phyloP scores from a whole-genome alignment of 1,140 invertebrate species.

The Trichogramma pretiosum region DNA sequence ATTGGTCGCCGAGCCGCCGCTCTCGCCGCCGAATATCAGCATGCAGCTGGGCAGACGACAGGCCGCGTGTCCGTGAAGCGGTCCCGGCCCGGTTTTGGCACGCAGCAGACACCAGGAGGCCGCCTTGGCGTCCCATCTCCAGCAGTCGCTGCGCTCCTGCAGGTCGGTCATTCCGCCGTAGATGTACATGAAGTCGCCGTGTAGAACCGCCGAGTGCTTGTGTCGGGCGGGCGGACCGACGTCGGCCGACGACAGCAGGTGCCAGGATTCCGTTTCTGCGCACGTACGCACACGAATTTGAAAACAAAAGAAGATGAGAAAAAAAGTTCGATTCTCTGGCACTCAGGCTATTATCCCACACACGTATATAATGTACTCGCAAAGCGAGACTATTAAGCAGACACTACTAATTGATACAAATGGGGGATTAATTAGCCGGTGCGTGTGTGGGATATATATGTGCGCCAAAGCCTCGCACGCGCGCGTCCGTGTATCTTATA shows the following conservation, averaged over 20 bases:
- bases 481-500: too few species aligned
- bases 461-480: too few species aligned
- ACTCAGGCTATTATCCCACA: too few species aligned
- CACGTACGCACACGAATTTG: neutral
- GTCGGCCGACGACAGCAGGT: slow-evolving; percentile 50
- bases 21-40: slow-evolving; percentile 77
- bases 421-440: too few species aligned
- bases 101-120: slow-evolving; percentile 59
- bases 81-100: slow-evolving; percentile 60
- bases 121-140: slow-evolving; percentile 67
- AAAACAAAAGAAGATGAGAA: neutral
- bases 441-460: too few species aligned
- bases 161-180: slow-evolving; percentile 86
- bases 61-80: slow-evolving; percentile 73
- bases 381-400: too few species aligned
- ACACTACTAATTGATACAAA: too few species aligned
- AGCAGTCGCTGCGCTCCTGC: slow-evolving; percentile 70
- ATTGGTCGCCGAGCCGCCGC: slow-evolving; percentile 60
- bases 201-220: slow-evolving; percentile 75
- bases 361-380: too few species aligned
- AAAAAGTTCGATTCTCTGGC: too few species aligned
- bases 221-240: slow-evolving; percentile 62
- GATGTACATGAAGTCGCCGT: slow-evolving; percentile 73
- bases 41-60: slow-evolving; percentile 70
- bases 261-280: slow-evolving; percentile 70